Conservation (phyloP, 1,140 invertebrate species). For the Phocides pigmalion region DNA sequence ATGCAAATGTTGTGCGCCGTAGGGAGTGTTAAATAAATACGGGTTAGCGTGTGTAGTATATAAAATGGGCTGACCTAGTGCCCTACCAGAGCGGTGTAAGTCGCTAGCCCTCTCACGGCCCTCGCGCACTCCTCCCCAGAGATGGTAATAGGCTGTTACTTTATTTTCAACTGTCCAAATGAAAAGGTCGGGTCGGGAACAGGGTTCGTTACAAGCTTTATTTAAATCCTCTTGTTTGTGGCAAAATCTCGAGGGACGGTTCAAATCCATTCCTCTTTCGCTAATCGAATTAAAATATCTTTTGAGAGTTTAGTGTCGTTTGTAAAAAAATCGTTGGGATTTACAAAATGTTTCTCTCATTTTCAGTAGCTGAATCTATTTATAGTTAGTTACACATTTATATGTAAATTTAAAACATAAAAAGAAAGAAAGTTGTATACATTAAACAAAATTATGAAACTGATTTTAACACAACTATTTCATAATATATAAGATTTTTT, state of each 20-base stretch:
- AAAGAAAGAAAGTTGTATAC: no score
- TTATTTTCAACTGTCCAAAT: slow-evolving; percentile 17
- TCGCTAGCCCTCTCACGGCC: neutral
- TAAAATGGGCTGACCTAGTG: neutral
- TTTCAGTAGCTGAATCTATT: no score
- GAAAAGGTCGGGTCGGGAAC: neutral
- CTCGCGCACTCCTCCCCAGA: neutral
- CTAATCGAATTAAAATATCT: neutral
- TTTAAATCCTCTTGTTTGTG: neutral
- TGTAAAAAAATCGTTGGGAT: no score
- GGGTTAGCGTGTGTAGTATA: neutral
- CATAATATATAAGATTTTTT: no score
- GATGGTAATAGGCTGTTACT: slow-evolving; percentile 8
- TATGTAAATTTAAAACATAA: no score
- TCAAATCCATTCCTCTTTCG: neutral
- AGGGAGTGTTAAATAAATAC: no score
- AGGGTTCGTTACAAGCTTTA: slow-evolving; percentile 2
- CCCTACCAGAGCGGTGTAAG: neutral
- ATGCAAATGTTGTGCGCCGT: no score
- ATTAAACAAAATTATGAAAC: no score
- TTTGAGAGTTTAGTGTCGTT: neutral
- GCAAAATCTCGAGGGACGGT: neutral
- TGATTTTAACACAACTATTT: no score
- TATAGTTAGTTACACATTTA: no score
- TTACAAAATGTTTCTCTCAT: no score